Base-by-base conservation (phyloP, 2,797 vertebrate species). In the Phoeniculus purpureus region DNA sequence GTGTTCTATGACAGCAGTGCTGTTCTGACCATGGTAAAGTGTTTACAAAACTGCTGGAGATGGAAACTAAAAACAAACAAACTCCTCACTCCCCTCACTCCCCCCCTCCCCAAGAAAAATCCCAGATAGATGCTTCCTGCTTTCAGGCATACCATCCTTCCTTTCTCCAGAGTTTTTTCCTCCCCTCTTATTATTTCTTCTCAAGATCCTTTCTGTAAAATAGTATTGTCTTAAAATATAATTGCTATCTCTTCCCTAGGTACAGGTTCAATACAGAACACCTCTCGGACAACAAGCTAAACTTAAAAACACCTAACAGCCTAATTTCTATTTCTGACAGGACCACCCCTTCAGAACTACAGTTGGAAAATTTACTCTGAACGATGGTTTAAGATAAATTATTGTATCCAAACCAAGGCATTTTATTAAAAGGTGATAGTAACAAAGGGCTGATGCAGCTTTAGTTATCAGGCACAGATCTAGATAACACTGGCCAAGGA, bases 401-500 rank as follows among this genome's bases (percentile, higher is more conserved):
- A 43, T 73, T 93, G 87, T 48, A 64, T 76, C 40, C 45, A 79
- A 84, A 51, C 10, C 3, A 8, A 77, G 18, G 8, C 27, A 48
- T 54, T 83, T 94, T 90, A 60, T 91, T 94, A 72, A 72, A 92
- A 34, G 31, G 67, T 37, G 70, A 60, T 58, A 8, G 52, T 80
- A 87, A 65, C 5, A 3, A 37, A 88, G 88, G 31, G 37, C 32
- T 54, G 80, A 22, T 61, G 29, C 56, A 81, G 50, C 77, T 86
- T 76, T 83, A 74, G 91, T 74, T 86, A 48, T 19, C 27, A 19
- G 32, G 61, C 13, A 27, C 10, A 74, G 18, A 60, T 62, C 52
- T 64, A 82, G 51, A 67, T 65, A 90, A 75, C 78, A 52, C 31
- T 81, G 34, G 47, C 37, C 51, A 47, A 80, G 55, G 61, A 77